These are phyloP conservation scores for Clitarchus hookeri DNA, from an alignment of 2,888 invertebrate genomes.

Conservation along the genomic window DNA sequence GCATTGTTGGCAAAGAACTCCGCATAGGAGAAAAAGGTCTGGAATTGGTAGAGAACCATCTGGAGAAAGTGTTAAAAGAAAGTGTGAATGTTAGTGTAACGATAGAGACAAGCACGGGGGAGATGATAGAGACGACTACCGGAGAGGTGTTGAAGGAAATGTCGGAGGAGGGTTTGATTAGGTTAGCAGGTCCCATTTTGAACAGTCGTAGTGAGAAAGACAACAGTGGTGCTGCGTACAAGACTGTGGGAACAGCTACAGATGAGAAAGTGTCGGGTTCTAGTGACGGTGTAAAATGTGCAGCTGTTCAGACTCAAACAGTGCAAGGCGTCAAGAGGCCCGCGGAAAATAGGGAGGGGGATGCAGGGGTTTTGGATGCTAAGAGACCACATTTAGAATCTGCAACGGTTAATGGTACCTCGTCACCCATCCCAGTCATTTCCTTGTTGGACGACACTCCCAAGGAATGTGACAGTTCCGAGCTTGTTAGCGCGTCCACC, in stretches of 20 bases:
- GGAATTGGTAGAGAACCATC: conserved; percentile 62
- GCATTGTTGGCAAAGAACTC: conserved; percentile 61
- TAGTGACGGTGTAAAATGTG: conserved; percentile 30
- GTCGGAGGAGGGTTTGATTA: conserved; percentile 46
- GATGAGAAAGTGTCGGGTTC: conserved; percentile 27
- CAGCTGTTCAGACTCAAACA: conserved; percentile 32
- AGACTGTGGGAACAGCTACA: conserved; percentile 35
- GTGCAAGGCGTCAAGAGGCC: conserved; percentile 33
- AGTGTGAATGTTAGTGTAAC: conserved; percentile 27
- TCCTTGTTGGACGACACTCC: not conserved
- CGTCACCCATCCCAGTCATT: conserved; percentile 30
- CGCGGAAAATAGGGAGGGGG: conserved; percentile 25
- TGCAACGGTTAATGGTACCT: conserved; percentile 34
- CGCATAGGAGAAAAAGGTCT: conserved; percentile 63
- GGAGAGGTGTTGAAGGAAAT: conserved; percentile 50
- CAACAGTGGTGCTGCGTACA: conserved; percentile 31
- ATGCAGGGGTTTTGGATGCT: conserved; percentile 27
- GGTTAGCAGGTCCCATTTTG: conserved; percentile 30
- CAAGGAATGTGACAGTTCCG: conserved; percentile 37
- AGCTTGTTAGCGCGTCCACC: conserved; percentile 49
- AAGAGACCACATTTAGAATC: conserved; percentile 34
- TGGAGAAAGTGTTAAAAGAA: conserved; percentile 48
- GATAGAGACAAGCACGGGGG: conserved; percentile 44
- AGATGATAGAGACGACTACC: conserved; percentile 41
- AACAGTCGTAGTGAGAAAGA: conserved; percentile 30